Percentiles rank a stretch among this genome's conserved stretches.
Conservation (phyloP, 1,140 invertebrate genomes). For the Pollicipes pollicipes region DNA sequence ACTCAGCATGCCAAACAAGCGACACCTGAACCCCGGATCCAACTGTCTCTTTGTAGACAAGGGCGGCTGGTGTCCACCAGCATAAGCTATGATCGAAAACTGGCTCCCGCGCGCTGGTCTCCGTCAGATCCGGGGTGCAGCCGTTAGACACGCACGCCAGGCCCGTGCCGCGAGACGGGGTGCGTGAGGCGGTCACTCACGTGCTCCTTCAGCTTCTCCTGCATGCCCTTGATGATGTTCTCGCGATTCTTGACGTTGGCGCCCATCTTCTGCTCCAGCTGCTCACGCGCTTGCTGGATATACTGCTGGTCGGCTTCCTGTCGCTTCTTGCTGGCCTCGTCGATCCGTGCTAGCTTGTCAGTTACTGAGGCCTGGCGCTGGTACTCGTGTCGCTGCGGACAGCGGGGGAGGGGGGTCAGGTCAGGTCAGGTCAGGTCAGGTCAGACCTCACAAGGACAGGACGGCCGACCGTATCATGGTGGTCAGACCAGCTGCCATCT, state of each 20-base stretch:
- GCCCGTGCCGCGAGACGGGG: background rate
- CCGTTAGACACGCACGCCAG: background rate
- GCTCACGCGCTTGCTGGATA: conserved; percentile 62
- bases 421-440: background rate
- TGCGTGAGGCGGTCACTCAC: conserved; percentile 37
- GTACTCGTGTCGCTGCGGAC: background rate
- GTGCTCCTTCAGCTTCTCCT: conserved; percentile 71
- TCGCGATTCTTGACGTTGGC: conserved; percentile 68
- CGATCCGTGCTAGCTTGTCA: conserved; percentile 63
- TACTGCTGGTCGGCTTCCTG: conserved; percentile 68
- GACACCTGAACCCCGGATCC: background rate
- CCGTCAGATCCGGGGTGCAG: background rate
- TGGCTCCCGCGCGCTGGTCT: no score
- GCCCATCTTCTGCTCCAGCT: conserved; percentile 76
- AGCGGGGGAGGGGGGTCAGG: background rate
- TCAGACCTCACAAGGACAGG: no score
- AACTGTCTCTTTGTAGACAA: no score
- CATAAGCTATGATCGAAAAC: no score
- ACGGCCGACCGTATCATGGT: no score
- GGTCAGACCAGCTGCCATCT: no score
- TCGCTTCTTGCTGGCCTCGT: conserved; percentile 72
- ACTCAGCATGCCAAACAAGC: background rate
- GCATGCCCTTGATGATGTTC: conserved; percentile 67
- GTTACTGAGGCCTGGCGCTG: conserved; percentile 35
- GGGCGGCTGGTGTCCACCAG: no score